Evolutionary conservation across 2,797 vertebrate genomes (phyloP).

Genomic region (Premnoplex brunnescens): DNA sequence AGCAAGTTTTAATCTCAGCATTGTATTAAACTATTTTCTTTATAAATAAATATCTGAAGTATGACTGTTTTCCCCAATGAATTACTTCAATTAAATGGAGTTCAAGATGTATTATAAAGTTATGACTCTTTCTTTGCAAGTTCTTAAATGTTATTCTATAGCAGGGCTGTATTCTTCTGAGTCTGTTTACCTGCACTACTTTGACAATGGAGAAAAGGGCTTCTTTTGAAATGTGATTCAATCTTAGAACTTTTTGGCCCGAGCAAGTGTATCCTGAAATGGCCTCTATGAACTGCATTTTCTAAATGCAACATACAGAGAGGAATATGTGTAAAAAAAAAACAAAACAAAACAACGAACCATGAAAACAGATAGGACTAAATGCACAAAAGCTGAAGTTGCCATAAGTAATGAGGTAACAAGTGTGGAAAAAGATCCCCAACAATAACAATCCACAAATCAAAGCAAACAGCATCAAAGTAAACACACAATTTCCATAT

Average conservation of each 20-base stretch:
- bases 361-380: neutral
- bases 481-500: neutral
- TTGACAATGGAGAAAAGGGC: neutral
- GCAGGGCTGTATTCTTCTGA: neutral
- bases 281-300: neutral
- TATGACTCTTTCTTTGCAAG: neutral
- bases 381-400: neutral
- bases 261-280: neutral
- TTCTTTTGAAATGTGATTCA: neutral
- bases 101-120: neutral
- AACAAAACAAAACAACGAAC: neutral
- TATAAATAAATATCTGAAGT: neutral
- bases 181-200: neutral
- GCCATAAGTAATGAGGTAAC: neutral
- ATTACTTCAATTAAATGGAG: neutral
- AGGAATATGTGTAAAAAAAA: neutral
- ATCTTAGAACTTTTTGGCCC: neutral
- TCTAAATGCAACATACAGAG: neutral
- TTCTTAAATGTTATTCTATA: neutral
- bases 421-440: accelerated
- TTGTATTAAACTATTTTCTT: neutral
- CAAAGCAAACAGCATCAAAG: neutral
- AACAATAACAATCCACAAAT: neutral
- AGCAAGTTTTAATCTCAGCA: neutral
- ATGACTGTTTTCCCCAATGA: neutral